Percentiles rank a stretch among this genome's conserved stretches.
Conservation (phyloP, 2,888 invertebrate genomes). For the Pocota personata region DNA sequence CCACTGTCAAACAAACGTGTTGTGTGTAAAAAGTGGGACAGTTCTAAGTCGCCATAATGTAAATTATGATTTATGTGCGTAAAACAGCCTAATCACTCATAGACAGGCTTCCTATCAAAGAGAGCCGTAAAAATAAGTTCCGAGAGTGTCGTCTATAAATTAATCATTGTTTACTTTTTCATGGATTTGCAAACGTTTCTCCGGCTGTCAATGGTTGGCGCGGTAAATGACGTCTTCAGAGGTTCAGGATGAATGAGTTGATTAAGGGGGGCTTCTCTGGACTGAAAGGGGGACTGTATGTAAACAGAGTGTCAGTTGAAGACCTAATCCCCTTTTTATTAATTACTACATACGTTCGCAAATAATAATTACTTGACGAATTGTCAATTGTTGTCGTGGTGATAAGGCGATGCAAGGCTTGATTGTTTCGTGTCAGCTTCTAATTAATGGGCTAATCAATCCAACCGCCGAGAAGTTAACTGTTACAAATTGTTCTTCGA, state of each 20-base stretch:
- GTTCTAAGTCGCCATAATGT: constrained; percentile 22
- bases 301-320: constrained; percentile 11
- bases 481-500: constrained; percentile 13
- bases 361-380: constrained; percentile 40
- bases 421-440: constrained; percentile 51
- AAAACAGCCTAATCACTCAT: constrained; percentile 42
- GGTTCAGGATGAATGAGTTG: constrained; percentile 3
- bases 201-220: not conserved
- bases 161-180: constrained; percentile 27
- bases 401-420: constrained; percentile 22
- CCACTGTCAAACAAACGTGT: not conserved
- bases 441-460: constrained; percentile 50
- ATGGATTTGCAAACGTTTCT: constrained; percentile 23
- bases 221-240: not conserved
- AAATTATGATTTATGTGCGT: constrained; percentile 45
- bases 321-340: constrained; percentile 52
- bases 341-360: constrained; percentile 41
- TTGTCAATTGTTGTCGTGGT: constrained; percentile 47
- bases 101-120: constrained; percentile 28
- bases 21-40: not conserved
- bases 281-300: not conserved
- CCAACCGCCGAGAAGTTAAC: not conserved
- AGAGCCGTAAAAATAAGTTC: not conserved
- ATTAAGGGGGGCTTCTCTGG: not conserved
- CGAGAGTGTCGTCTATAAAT: constrained; percentile 17